A percentile compares a stretch with the other conserved stretches of the same genome.
phyloP scores from a whole-genome alignment of 2,113 vertebrate genomes.

The Onychorhynchus coronatus region DNA sequence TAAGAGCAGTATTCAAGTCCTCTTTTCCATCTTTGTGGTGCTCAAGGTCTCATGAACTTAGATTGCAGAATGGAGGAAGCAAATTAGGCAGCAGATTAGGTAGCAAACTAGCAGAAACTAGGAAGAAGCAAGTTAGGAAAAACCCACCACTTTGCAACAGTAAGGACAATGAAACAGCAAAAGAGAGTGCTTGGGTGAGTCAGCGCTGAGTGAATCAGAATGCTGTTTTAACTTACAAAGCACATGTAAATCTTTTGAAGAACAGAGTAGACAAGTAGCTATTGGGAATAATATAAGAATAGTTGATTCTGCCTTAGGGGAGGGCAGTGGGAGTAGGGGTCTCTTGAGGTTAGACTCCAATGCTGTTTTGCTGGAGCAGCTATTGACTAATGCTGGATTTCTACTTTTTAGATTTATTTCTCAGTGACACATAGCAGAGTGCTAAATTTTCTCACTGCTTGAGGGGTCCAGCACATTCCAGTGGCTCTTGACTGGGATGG shows the following conservation, averaged over 20 bases:
- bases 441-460: background rate
- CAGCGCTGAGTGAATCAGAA: background rate
- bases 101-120: background rate
- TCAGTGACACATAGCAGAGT: background rate
- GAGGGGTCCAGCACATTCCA: background rate
- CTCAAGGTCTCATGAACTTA: background rate
- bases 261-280: background rate
- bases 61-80: background rate
- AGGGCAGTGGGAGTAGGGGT: background rate
- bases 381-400: constrained; percentile 20
- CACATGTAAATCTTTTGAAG: background rate
- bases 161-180: background rate
- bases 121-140: background rate
- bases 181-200: background rate
- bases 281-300: background rate
- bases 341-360: constrained; percentile 1
- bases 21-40: background rate
- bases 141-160: background rate
- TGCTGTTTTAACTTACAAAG: background rate
- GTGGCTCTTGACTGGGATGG: background rate
- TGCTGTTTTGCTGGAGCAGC: background rate
- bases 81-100: background rate
- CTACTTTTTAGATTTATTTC: constrained; percentile 27
- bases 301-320: background rate
- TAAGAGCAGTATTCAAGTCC: background rate